Evolutionary conservation across 2,113 vertebrate genomes (phyloP).

Genomic region (Upupa epops): DNA sequence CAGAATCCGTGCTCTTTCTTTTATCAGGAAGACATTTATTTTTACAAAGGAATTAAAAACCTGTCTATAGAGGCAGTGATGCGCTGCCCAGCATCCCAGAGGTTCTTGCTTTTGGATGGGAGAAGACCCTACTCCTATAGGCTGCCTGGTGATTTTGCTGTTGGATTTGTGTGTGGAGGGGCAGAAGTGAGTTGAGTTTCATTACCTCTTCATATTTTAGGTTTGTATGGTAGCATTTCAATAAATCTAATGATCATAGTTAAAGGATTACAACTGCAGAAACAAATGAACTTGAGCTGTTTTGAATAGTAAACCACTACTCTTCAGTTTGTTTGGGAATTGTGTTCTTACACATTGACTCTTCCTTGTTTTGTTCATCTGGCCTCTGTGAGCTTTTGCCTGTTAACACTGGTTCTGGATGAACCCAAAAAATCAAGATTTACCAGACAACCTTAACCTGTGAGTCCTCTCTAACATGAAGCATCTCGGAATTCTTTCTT

Average conservation of each 20-base stretch:
- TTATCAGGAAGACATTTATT: background rate
- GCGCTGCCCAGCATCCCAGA: background rate
- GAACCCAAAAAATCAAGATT: background rate
- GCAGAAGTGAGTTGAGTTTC: background rate
- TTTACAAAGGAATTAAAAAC: background rate
- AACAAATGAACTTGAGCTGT: conserved; percentile 6
- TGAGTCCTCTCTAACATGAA: background rate
- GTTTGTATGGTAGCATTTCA: conserved; percentile 2
- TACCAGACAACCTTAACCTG: background rate
- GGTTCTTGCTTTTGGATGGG: background rate
- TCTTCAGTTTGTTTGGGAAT: background rate
- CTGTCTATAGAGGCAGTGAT: background rate
- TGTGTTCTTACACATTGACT: background rate
- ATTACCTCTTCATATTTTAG: background rate
- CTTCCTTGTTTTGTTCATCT: background rate
- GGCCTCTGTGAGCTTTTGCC: background rate
- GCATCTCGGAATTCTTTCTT: background rate
- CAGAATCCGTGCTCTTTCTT: background rate
- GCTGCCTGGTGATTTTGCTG: background rate
- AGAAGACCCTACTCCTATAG: background rate
- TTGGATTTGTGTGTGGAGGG: background rate
- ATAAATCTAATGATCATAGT: conserved; percentile 19
- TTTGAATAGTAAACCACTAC: conserved; percentile 34
- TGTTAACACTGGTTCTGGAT: background rate
- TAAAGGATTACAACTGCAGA: conserved; percentile 7